Base-by-base conservation (phyloP, 2,113 vertebrate genomes). In the Anser brachyrhynchus region DNA sequence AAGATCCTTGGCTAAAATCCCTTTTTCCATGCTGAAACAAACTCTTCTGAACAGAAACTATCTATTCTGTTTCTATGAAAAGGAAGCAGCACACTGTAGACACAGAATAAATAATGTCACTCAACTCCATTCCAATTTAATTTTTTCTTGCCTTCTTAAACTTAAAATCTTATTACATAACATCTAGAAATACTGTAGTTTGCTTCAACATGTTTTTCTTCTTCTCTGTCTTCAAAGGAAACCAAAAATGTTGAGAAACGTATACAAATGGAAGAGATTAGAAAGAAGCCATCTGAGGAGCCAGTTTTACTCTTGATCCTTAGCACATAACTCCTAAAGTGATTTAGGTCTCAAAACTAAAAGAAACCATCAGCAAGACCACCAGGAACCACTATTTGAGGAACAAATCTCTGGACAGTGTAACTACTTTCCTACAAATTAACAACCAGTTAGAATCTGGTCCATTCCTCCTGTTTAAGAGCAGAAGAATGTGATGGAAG, bases 31-130 rank as follows among this genome's bases (percentile, higher is more conserved):
- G 44, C 80, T 2, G 73, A 95, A 95, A 95, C 92, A 95, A 93
- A 95, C 94, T 95, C 95, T 95, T 94, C 95, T 78, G 86, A 95
- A 95, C 84, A 95, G 87, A 84, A 94, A 95, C 57, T 46, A 88
- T 71, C 85, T 93, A 83, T 64, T 84, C 86, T 81, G 80, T 87
- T 92, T 92, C 94, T 81, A 44, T 69, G 84, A 92, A 92, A 92
- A 92, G 65, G 72, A 90, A 92, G 71, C 14, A 75, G 86, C 61
- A 94, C 25, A 14, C 16, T 81, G 37, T 28, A 94, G 86, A 93
- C 57, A 65, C 31, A 43, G 89, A 93, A 92, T 74, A 95, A 84
- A 88, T 79, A 87, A 31, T 72, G 87, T 64, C 70, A 82, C 33
- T 39, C 82, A 46, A 94, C 62, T 79, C 58, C 18, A 52, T 22